phyloP scores from a whole-genome alignment of 2,888 invertebrate genomes.

The Plagodis dolabraria region DNA sequence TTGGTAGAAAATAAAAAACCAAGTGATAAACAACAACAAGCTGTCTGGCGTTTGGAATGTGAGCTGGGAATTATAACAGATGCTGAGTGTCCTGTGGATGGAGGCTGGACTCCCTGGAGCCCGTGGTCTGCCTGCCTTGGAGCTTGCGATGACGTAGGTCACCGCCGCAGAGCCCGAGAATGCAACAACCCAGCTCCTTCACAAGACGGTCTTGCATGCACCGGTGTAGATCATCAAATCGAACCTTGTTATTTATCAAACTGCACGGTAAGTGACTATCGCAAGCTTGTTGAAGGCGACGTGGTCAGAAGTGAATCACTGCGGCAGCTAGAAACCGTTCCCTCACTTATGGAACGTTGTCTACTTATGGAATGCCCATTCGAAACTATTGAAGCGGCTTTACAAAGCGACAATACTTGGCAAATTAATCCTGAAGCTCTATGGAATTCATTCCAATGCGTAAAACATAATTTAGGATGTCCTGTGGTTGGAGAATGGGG shows the following conservation, averaged over 20 bases:
- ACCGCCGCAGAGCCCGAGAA: constrained; percentile 62
- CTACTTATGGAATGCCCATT: constrained; percentile 73
- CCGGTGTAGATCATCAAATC: constrained; percentile 65
- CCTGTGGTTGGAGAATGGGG: constrained; percentile 76
- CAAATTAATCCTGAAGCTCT: constrained; percentile 66
- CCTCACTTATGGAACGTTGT: constrained; percentile 73
- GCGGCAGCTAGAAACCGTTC: constrained; percentile 66
- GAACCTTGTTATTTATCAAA: constrained; percentile 70
- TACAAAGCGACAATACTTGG: constrained; percentile 70
- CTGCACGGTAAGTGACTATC: constrained; percentile 71
- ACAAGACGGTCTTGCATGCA: constrained; percentile 70
- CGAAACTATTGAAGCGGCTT: constrained; percentile 67
- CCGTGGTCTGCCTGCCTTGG: constrained; percentile 76
- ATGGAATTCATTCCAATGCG: constrained; percentile 81
- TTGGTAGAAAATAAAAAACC: constrained; percentile 56
- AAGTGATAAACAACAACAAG: constrained; percentile 53
- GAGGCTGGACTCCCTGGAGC: constrained; percentile 79
- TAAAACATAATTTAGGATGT: constrained; percentile 80
- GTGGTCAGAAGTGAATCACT: constrained; percentile 62
- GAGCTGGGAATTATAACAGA: constrained; percentile 68
- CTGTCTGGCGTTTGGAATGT: constrained; percentile 75
- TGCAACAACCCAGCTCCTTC: constrained; percentile 76
- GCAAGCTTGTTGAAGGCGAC: constrained; percentile 63
- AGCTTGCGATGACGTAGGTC: constrained; percentile 74
- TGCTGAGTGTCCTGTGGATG: constrained; percentile 74